Evolutionary conservation across 2,113 vertebrate species (phyloP).

Genomic region (Scomber japonicus): DNA sequence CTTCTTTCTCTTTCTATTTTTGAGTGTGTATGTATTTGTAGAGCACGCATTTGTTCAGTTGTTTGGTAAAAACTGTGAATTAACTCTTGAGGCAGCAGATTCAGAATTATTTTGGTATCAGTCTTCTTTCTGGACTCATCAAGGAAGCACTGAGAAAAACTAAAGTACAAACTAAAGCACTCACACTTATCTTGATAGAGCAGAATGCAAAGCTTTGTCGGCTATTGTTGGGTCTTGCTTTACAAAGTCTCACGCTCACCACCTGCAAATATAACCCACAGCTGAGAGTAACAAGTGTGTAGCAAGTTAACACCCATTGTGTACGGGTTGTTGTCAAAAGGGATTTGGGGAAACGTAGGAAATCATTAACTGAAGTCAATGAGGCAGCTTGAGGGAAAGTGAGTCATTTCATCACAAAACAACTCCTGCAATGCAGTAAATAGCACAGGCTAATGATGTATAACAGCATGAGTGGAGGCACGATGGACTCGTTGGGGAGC

Average conservation of each 20-base stretch:
- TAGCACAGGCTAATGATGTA: not conserved
- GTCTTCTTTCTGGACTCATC: not conserved
- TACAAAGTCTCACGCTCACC: constrained; percentile 13
- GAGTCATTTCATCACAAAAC: constrained; percentile 33
- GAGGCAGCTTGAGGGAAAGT: constrained; percentile 32
- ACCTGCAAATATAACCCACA: constrained; percentile 27
- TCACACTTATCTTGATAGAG: not conserved
- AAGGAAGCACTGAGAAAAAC: not conserved
- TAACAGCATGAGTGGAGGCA: not conserved
- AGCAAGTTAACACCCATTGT: constrained; percentile 16
- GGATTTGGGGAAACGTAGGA: constrained; percentile 18
- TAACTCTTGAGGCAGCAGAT: not conserved
- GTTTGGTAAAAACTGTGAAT: not conserved
- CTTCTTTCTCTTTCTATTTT: not conserved
- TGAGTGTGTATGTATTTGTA: not conserved
- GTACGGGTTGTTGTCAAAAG: constrained; percentile 1
- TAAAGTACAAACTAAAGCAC: not conserved
- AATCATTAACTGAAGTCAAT: constrained; percentile 29
- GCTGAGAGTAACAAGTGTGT: constrained; percentile 21
- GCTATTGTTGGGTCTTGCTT: not conserved
- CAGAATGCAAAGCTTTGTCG: not conserved
- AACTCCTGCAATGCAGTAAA: constrained; percentile 8
- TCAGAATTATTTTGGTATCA: not conserved
- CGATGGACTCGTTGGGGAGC: not conserved
- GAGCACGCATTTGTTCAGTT: not conserved